These are phyloP conservation scores for Conops quadrifasciatus DNA, from an alignment of 2,888 invertebrate genomes.

Conservation along the genomic window DNA sequence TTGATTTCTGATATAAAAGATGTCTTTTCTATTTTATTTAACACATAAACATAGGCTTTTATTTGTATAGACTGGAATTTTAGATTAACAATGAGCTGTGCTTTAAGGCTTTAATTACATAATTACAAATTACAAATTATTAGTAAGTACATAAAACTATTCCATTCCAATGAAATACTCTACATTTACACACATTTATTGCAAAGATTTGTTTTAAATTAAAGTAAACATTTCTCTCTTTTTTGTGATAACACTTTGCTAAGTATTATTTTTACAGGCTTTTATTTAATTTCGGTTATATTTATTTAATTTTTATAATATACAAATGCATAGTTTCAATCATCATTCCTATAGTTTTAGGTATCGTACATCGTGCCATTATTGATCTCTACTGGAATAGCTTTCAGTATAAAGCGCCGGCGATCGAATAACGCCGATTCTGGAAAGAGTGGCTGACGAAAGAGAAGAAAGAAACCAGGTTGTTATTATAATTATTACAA, in stretches of 20 bases:
- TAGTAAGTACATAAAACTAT: too few relatives aligned
- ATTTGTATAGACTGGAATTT: too few relatives aligned
- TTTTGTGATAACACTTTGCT: background rate
- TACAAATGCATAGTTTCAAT: slow-evolving; percentile 8
- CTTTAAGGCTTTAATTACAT: too few relatives aligned
- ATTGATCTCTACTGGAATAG: slow-evolving; percentile 56
- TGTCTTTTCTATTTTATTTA: too few relatives aligned
- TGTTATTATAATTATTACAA: background rate
- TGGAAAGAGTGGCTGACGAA: slow-evolving; percentile 23
- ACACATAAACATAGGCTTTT: too few relatives aligned
- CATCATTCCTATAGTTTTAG: slow-evolving; percentile 9
- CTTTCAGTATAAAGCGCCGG: slow-evolving; percentile 60
- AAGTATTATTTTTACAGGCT: background rate
- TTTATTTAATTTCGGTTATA: slow-evolving; percentile 1
- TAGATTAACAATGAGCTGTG: too few relatives aligned
- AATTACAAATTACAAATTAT: too few relatives aligned
- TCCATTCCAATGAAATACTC: too few relatives aligned
- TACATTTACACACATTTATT: too few relatives aligned
- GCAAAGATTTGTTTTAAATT: background rate
- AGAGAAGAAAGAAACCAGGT: slow-evolving; percentile 22
- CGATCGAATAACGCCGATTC: slow-evolving; percentile 51
- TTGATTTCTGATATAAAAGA: too few relatives aligned
- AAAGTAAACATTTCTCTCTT: slow-evolving; percentile 1
- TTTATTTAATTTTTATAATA: background rate
- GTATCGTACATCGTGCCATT: slow-evolving; percentile 57